Conservation (phyloP, 2,113 vertebrate genomes). For the human (Homo sapiens) region GRCh38 chr16:68169001-68169500, state of each 20-base stretch:
- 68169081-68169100: not conserved
- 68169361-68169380: not conserved
- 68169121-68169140: not conserved
- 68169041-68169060: no score
- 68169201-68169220: not conserved
- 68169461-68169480: not conserved
- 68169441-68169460: not conserved
- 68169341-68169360: not conserved
- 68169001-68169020: no score
- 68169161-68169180: not conserved
- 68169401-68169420: not conserved
- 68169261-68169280: not conserved
- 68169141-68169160: conserved; percentile 20
- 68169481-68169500: not conserved
- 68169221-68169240: not conserved
- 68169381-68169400: not conserved
- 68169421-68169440: not conserved
- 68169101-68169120: not conserved
- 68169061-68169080: no score
- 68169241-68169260: not conserved
- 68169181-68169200: not conserved
- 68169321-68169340: not conserved
- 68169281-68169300: not conserved
- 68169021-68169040: no score
- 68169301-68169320: not conserved